phyloP scores from a whole-genome alignment of 2,888 invertebrate species.

The Apodemia mormo region DNA sequence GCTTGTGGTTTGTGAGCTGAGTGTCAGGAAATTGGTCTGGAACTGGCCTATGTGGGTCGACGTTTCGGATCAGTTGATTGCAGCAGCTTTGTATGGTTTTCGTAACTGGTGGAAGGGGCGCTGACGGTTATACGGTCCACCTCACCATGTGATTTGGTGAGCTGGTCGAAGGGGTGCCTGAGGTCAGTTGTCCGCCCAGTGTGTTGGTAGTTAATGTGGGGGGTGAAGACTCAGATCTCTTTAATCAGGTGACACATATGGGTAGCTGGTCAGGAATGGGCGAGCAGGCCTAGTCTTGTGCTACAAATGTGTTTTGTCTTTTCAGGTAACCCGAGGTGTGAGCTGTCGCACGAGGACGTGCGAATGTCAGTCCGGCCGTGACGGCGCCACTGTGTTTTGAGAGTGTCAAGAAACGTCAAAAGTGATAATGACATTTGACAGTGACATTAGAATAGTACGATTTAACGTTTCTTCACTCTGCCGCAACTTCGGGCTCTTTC shows the following conservation, averaged over 20 bases:
- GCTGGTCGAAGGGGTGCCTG: slow-evolving; percentile 23
- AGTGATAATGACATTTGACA: too few species aligned
- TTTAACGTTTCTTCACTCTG: too few species aligned
- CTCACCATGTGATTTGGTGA: slow-evolving; percentile 16
- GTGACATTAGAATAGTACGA: too few species aligned
- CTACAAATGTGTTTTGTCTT: slow-evolving; percentile 2
- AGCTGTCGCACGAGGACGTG: slow-evolving; percentile 26
- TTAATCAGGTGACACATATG: neutral
- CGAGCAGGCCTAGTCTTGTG: neutral
- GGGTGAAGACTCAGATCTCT: neutral
- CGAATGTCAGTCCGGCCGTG: slow-evolving; percentile 27
- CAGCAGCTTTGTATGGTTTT: neutral
- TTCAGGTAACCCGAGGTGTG: neutral
- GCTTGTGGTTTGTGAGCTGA: neutral
- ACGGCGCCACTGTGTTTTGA: slow-evolving; percentile 6
- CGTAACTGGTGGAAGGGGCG: slow-evolving; percentile 8
- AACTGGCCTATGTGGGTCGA: slow-evolving; percentile 20
- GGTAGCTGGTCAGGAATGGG: neutral
- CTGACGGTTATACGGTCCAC: slow-evolving; percentile 22
- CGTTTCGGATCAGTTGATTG: slow-evolving; percentile 17
- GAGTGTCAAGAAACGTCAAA: too few species aligned
- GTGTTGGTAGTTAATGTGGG: neutral
- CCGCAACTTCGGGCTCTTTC: too few species aligned
- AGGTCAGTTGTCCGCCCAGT: slow-evolving; percentile 19
- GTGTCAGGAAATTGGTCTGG: neutral